Evolutionary conservation across 2,888 invertebrate species (phyloP).

Genomic region (Euclidia mi): DNA sequence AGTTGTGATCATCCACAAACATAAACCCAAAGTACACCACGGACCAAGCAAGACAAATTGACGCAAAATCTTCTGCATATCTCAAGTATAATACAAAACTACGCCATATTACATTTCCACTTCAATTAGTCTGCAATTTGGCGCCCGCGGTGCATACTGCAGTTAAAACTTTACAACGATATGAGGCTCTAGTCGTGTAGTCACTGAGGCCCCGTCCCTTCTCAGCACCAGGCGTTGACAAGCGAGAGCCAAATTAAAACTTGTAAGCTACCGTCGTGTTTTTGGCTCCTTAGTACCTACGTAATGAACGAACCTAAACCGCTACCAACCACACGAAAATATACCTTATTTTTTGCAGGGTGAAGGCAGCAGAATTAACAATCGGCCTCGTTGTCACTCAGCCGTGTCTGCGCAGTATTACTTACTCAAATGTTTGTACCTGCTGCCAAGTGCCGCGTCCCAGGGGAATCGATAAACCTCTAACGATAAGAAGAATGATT

Average conservation of each 20-base stretch:
- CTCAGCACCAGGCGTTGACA: too few species aligned
- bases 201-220: neutral
- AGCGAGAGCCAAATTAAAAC: conserved; percentile 15
- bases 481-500: neutral
- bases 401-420: conserved; percentile 5
- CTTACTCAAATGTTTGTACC: conserved; percentile 2
- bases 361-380: too few species aligned
- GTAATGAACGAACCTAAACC: conserved; percentile 1
- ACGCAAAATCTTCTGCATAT: too few species aligned
- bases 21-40: too few species aligned
- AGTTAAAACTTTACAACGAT: too few species aligned
- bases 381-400: neutral
- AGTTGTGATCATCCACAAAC: too few species aligned
- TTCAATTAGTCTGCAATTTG: too few species aligned
- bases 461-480: neutral
- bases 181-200: neutral
- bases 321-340: neutral
- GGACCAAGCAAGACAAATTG: too few species aligned
- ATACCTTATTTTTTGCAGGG: too few species aligned
- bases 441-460: neutral
- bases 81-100: too few species aligned
- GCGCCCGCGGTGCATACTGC: too few species aligned
- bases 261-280: conserved; percentile 13
- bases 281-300: conserved; percentile 3
- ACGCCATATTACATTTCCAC: too few species aligned